Evolutionary conservation across 2,113 vertebrate species (phyloP).

Genomic region (Pluvialis apricaria): DNA sequence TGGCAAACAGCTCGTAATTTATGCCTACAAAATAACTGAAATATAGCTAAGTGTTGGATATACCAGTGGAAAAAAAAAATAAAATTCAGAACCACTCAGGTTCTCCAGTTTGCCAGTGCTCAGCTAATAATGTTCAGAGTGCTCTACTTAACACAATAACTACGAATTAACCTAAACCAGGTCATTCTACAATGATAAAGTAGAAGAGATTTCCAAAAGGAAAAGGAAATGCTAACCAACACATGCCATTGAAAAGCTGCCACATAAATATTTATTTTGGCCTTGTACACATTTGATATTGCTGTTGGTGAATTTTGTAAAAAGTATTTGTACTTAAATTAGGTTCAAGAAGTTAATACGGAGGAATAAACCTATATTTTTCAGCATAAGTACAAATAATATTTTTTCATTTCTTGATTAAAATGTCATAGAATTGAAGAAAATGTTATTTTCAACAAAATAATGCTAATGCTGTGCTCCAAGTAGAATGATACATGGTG

Average conservation of each 20-base stretch:
- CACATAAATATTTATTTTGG: not conserved
- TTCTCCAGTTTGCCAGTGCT: not conserved
- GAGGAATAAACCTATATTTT: not conserved
- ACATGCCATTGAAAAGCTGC: not conserved
- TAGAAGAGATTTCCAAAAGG: not conserved
- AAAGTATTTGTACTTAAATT: not conserved
- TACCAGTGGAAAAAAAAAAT: not conserved
- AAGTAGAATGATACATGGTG: not conserved
- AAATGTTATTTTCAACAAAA: not conserved
- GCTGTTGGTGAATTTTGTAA: not conserved
- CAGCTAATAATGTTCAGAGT: not conserved
- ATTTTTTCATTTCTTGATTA: not conserved
- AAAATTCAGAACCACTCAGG: accelerated
- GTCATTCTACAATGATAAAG: not conserved
- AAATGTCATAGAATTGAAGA: not conserved
- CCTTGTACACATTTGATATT: not conserved
- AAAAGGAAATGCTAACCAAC: not conserved
- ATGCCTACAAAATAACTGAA: not conserved
- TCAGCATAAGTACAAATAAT: not conserved
- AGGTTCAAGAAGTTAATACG: not conserved
- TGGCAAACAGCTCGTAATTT: accelerated
- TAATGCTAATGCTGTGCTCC: not conserved
- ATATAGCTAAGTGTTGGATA: not conserved
- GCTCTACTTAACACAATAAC: not conserved
- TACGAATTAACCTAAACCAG: not conserved